phyloP scores from a whole-genome alignment of 1,140 invertebrate species.

The Megalopta genalis region DNA sequence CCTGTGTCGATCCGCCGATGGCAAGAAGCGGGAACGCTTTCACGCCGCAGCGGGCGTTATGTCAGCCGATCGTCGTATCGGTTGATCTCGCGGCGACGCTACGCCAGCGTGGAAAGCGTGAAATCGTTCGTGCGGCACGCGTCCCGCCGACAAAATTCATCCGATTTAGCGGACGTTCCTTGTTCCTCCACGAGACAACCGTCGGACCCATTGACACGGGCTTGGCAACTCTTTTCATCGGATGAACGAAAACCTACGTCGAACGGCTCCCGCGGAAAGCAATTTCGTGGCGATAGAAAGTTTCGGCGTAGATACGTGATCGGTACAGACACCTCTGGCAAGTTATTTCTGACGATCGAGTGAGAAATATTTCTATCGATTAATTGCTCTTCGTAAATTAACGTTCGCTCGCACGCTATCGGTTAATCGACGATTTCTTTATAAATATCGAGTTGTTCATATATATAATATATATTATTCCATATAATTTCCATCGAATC shows the following conservation, averaged over 20 bases:
- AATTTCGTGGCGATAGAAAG: background rate
- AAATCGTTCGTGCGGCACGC: slow-evolving; percentile 46
- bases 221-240: background rate
- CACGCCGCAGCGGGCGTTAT: slow-evolving; percentile 28
- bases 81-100: slow-evolving; percentile 17
- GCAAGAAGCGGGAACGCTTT: slow-evolving; percentile 28
- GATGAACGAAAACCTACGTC: background rate
- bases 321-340: background rate
- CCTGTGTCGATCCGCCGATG: background rate
- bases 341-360: background rate
- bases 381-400: background rate
- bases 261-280: background rate
- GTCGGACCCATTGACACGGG: background rate
- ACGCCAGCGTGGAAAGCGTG: slow-evolving; percentile 49
- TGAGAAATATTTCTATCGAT: background rate
- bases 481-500: too few species aligned
- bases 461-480: too few species aligned
- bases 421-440: too few species aligned
- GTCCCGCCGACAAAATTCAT: slow-evolving; percentile 20
- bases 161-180: background rate
- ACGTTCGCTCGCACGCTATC: background rate
- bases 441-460: too few species aligned
- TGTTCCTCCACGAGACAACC: background rate
- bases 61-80: slow-evolving; percentile 33
- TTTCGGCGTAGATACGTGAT: background rate